Base-by-base conservation (phyloP, 2,797 vertebrate species). In the Menidia menidia region DNA sequence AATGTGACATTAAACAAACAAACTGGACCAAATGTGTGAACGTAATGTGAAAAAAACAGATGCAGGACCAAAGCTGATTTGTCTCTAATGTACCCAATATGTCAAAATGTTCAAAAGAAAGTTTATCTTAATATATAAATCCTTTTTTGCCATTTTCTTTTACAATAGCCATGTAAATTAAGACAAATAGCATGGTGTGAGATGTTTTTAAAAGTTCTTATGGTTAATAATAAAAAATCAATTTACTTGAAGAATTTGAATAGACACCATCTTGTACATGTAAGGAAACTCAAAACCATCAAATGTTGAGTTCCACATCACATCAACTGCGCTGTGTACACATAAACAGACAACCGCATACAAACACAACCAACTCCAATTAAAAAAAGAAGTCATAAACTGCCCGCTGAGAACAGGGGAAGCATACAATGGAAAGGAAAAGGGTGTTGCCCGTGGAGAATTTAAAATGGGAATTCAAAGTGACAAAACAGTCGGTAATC, bases 351-450 rank as follows among this genome's bases (percentile, higher is more conserved):
- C n/a, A 63, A 48, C 33, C 41, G 10, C 52, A 51, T 52, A 62
- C 81, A 77, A 78, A 71, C 54, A 8, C 53, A 54, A 31, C 25
- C 16, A 41, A 53, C 3, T 71, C 70, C 59, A 67, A 83, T 81
- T 66, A 75, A 75, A 64, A 30, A 25, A 54, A 43, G 30, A 39
- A 64, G 68, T 12, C 54, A 60, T 69, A 63, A 81, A 84, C 19
- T 25, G 10, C 66, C 68, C 1, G 51, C 70, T 86, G 89, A 85
- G 87, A 88, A 82, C 87, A n/a, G 81, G 44, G 48, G 44, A 77
- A 70, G 71, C 78, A 44, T 70, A 91, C 90, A 89, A 90, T 90
- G 42, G 86, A 68, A 55, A 89, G 90, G 86, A 89, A 91, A 73
- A 76, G 82, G 87, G 83, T 79, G 90, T 84, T 64, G 72, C 60